Base-by-base conservation (phyloP, 1,140 invertebrate genomes). In the Helicoverpa armigera region DNA sequence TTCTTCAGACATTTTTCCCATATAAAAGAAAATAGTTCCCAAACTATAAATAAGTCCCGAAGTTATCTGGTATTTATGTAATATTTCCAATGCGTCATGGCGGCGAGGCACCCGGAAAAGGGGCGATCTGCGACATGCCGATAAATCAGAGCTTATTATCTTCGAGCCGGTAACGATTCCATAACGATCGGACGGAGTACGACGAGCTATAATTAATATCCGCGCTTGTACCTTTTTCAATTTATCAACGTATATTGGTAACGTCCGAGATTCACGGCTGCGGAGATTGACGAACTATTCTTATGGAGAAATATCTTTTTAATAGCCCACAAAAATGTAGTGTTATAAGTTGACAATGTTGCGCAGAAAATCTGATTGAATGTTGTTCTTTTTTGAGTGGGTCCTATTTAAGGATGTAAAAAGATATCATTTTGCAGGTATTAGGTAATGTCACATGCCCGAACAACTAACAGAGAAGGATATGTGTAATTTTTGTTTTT, bases 111-210 rank as follows among this genome's bases (percentile, higher is more conserved):
- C 83, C 80, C 80, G 83, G 83, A 84, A 84, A 70, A 82, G 79
- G 50, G 61, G 11, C 43, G 53, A 70, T 70, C 76, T 10, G 56
- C 18, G 56, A 61, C 70, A 73, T 35, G 54, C 29, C 82, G 77
- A 87, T 87, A 89, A 89, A 85, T 89, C 84, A 80, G 58, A 51
- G 70, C 70, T 81, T 77, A 81, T 83, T 85, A 83, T 79, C 67
- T 73, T 58, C 56, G 54, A 65, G 77, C 70, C 63, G 35, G 72
- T 83, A 86, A 83, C 81, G 81, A 84, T 80, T 79, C 73, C 79
- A 67, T 81, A 83, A 74, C 81, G 82, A 83, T 79, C 67, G 80
- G 23, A 58, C 53, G 5, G 12, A n/a, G 73, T 82, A 65, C 79
- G 79, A 76, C 72, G 77, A 67, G 76, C 58, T 81, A 82, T 83